Percentiles rank a stretch among this genome's conserved stretches.
phyloP scores from a whole-genome alignment of 1,140 invertebrate species.

The Eubasilissa regina region DNA sequence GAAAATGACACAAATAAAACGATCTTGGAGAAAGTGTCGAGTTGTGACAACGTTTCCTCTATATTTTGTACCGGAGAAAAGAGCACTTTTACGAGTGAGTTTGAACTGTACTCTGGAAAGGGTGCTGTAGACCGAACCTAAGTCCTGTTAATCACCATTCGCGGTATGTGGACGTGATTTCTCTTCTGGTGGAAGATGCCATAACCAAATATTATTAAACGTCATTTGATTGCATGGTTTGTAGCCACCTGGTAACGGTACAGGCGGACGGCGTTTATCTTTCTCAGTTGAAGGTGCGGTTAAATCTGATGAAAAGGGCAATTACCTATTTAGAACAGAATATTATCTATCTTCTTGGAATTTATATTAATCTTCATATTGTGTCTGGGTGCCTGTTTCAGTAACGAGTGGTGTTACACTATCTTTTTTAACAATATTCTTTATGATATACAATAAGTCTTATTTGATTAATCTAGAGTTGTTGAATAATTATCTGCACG shows the following conservation, averaged over 20 bases:
- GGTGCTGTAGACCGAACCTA: not conserved
- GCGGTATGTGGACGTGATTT: slow-evolving; percentile 48
- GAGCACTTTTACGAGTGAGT: too few species aligned
- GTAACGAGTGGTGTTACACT: too few species aligned
- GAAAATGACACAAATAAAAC: slow-evolving; percentile 4
- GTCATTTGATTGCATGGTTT: slow-evolving; percentile 35
- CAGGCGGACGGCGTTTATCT: not conserved
- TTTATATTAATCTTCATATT: too few species aligned
- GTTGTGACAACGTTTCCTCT: not conserved
- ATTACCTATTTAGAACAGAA: too few species aligned
- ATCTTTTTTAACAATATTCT: too few species aligned
- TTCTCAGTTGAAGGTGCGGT: not conserved
- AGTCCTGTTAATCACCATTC: slow-evolving; percentile 43
- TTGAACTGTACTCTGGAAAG: not conserved
- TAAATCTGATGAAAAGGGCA: too few species aligned
- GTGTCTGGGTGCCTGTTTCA: too few species aligned
- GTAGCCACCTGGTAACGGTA: slow-evolving; percentile 12
- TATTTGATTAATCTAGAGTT: too few species aligned
- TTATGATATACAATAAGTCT: too few species aligned
- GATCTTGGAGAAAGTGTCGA: not conserved
- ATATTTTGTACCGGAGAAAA: too few species aligned
- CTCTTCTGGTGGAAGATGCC: slow-evolving; percentile 44
- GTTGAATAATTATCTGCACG: too few species aligned
- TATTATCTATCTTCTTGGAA: too few species aligned
- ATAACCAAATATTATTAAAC: slow-evolving; percentile 45